Evolutionary conservation across 2,888 invertebrate genomes (phyloP).

Genomic region (Drosophila putrida): DNA sequence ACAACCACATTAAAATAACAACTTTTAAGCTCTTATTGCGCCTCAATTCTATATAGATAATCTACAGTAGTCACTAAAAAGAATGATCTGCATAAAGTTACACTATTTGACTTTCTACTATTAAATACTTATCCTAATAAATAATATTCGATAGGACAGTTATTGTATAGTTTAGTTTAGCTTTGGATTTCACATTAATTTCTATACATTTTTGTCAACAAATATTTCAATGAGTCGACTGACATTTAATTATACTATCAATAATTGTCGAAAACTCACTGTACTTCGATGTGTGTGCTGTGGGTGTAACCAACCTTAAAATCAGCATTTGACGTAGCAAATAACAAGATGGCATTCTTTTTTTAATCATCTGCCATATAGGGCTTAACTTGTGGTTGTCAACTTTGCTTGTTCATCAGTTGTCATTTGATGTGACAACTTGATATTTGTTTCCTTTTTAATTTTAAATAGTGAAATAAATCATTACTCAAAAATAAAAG

Average conservation of each 20-base stretch:
- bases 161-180: no score
- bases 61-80: neutral
- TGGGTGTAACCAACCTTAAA: neutral
- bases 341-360: slow-evolving; percentile 32
- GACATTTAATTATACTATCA: neutral
- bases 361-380: slow-evolving; percentile 31
- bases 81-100: neutral
- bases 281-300: neutral
- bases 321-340: slow-evolving; percentile 38
- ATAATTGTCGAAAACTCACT: neutral
- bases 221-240: no score
- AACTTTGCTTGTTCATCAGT: slow-evolving; percentile 9
- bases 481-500: neutral
- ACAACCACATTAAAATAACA: slow-evolving; percentile 37
- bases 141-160: no score
- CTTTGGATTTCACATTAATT: no score
- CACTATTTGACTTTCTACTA: neutral
- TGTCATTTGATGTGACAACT: slow-evolving; percentile 7
- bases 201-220: no score
- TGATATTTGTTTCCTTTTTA: neutral
- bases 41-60: slow-evolving; percentile 32
- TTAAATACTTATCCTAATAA: neutral
- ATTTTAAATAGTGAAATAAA: neutral
- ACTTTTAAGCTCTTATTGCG: slow-evolving; percentile 47
- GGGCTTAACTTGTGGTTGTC: slow-evolving; percentile 17